Base-by-base conservation (phyloP, 2,797 vertebrate genomes). In the Catamblyrhynchus diadema region DNA sequence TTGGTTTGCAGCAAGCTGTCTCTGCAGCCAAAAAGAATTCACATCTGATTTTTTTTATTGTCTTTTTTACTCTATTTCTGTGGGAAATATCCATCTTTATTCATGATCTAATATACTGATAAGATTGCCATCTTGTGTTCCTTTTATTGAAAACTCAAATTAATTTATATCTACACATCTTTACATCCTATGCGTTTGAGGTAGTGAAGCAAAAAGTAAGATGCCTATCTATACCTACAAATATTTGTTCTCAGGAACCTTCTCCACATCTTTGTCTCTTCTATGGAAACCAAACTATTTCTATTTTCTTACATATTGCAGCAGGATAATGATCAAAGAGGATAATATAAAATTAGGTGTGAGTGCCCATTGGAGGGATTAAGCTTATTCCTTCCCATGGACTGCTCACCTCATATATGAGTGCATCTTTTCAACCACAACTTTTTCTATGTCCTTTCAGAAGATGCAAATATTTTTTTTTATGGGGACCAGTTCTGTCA, bases 41-140 rank as follows among this genome's bases (percentile, higher is more conserved):
- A 54, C 10, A 33, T 28, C 6, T 50, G 15, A 30, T 67, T 3
- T 12, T n/a, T 56, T 48, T 57, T 33, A 6, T n/a, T 65, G 20
- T 11, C 2, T 35, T 64, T 64, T 74, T 30, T 12, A 21, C 16
- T 23, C 6, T 66, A 2, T 42, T 77, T 82, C 37, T 75, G 6
- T 75, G 35, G 60, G 37, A 82, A 56, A n/a, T 57, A 35, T 7
- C 3, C 11, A 1, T 21, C 35, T 35, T 72, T 62, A 37, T 44
- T 70, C 21, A 12, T 0, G 0, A 12, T 33, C 23, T 73, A 41
- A 84, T 48, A 48, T 22, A 45, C 14, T 41, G 15, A 25, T n/a
- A 50, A 56, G 10, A 69, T 51, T 3, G 35, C 4, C 56, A 28
- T 37, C 18, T 73, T 35, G 3, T 71, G 19, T 51, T 66, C 9